These are phyloP conservation scores for Temnopleurus reevesii DNA, from an alignment of 53 echinoderm and acorn worm species.

Conservation along the genomic window DNA sequence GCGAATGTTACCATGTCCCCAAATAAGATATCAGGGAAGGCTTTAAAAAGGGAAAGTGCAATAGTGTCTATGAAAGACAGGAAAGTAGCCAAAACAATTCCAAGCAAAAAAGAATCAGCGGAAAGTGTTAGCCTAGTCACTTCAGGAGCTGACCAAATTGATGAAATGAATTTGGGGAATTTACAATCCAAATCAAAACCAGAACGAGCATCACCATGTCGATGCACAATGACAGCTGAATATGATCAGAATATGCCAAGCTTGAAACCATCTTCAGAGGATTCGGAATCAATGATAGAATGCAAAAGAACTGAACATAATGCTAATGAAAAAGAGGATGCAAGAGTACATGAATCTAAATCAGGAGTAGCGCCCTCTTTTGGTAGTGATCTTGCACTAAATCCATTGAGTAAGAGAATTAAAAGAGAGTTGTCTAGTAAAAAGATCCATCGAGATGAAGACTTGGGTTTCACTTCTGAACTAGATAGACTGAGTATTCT, in stretches of 20 bases:
- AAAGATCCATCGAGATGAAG: background rate
- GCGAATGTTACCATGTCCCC: background rate
- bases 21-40: background rate
- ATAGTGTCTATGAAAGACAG: background rate
- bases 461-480: background rate
- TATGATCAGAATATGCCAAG: no score
- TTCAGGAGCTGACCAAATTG: no score
- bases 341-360: background rate
- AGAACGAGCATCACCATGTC: no score
- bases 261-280: background rate
- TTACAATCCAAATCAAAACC: no score
- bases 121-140: no score
- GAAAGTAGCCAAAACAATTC: background rate
- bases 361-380: background rate
- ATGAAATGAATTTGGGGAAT: no score
- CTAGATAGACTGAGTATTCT: background rate
- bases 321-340: background rate
- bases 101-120: no score
- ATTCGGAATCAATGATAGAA: background rate
- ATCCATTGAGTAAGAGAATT: background rate
- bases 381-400: background rate
- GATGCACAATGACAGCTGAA: no score
- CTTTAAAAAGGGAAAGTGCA: constrained; percentile 10
- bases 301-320: background rate
- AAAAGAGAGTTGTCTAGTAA: background rate